These are phyloP conservation scores for Tenodera sinensis DNA, from an alignment of 2,888 invertebrate species.

Conservation along the genomic window DNA sequence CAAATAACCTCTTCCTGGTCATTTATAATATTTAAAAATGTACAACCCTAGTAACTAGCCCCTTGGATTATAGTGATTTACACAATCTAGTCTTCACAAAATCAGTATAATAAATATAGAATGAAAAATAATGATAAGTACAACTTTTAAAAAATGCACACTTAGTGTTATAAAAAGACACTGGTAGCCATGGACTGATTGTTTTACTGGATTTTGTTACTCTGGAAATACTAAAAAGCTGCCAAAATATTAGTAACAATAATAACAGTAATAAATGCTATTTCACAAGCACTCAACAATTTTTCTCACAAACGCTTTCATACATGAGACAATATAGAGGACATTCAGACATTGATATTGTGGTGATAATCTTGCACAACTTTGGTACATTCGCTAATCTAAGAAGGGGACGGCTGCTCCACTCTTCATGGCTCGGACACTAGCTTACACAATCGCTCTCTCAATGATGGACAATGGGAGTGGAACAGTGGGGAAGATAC, in stretches of 20 bases:
- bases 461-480: constrained; percentile 35
- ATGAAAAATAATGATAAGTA: constrained; percentile 5
- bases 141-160: constrained; percentile 12
- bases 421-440: constrained; percentile 49
- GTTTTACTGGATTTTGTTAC: neutral
- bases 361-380: constrained; percentile 3
- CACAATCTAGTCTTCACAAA: neutral
- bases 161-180: constrained; percentile 19
- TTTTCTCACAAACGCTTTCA: neutral
- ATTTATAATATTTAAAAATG: constrained; percentile 1
- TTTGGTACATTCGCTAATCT: constrained; percentile 16
- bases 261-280: constrained; percentile 27
- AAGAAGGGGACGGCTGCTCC: constrained; percentile 47
- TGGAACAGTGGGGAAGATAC: constrained; percentile 31
- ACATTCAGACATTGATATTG: constrained; percentile 7
- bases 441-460: constrained; percentile 24
- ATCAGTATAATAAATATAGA: neutral
- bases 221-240: constrained; percentile 18
- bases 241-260: constrained; percentile 25
- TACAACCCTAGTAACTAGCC: neutral
- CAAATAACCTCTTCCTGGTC: neutral
- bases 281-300: constrained; percentile 17
- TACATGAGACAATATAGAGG: constrained; percentile 6
- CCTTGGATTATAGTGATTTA: neutral
- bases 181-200: neutral